Evolutionary conservation across 2,888 invertebrate species (phyloP).

Genomic region (Yponomeuta malinellus): DNA sequence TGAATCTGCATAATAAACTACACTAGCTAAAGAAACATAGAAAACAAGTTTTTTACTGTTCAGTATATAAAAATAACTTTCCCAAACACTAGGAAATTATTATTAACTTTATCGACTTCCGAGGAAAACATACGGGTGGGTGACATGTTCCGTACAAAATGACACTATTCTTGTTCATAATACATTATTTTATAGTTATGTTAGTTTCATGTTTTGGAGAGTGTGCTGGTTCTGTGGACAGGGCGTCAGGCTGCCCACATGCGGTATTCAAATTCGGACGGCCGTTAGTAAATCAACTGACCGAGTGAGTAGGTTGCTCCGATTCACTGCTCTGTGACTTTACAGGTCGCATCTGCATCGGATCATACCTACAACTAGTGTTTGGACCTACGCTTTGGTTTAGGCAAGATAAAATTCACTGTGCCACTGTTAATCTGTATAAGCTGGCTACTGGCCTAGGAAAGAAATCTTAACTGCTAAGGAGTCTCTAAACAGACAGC

Average conservation of each 20-base stretch:
- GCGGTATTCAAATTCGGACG: constrained; percentile 50
- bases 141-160: constrained; percentile 11
- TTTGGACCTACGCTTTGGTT: background rate
- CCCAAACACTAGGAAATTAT: background rate
- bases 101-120: background rate
- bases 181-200: constrained; percentile 11
- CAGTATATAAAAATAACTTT: background rate
- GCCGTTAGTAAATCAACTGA: constrained; percentile 15
- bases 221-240: constrained; percentile 1
- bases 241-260: constrained; percentile 45
- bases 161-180: constrained; percentile 5
- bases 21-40: too few species aligned
- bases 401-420: background rate
- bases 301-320: constrained; percentile 10
- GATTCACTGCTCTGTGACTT: constrained; percentile 8
- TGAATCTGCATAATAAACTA: too few species aligned
- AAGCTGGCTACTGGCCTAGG: background rate
- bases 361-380: background rate
- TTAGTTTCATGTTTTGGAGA: constrained; percentile 11
- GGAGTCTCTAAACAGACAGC: background rate
- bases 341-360: constrained; percentile 3
- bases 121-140: background rate
- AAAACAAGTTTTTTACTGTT: background rate
- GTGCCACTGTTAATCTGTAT: background rate
- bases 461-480: background rate